phyloP scores from a whole-genome alignment of 2,797 vertebrate species.

The Sarcoramphus papa region DNA sequence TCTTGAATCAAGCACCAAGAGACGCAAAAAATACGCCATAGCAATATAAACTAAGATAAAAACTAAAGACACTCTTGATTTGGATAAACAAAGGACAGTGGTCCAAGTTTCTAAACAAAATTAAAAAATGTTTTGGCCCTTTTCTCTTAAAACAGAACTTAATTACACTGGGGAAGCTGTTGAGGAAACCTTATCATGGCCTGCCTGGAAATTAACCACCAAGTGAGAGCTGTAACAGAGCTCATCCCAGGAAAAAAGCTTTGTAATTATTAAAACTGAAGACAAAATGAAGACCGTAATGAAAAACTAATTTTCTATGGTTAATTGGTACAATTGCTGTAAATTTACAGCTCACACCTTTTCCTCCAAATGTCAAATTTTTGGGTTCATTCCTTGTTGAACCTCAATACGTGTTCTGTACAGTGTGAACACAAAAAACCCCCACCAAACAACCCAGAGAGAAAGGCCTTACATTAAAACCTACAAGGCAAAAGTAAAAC shows the following conservation, averaged over 20 bases:
- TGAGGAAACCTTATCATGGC: background rate
- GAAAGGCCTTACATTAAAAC: background rate
- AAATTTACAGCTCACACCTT: background rate
- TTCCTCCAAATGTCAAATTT: background rate
- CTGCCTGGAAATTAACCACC: background rate
- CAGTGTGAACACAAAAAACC: background rate
- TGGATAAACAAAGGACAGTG: background rate
- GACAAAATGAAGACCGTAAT: background rate
- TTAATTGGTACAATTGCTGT: background rate
- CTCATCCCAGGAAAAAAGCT: background rate
- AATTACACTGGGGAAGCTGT: background rate
- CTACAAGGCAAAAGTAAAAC: background rate
- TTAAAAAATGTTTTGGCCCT: background rate
- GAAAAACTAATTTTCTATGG: background rate
- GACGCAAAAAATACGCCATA: background rate
- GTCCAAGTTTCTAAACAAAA: background rate
- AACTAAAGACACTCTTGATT: background rate
- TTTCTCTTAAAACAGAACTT: background rate
- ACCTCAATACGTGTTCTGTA: rapidly evolving
- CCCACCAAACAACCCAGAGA: background rate
- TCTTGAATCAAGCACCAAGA: background rate
- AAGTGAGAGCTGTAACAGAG: background rate
- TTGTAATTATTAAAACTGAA: background rate
- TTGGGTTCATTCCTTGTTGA: background rate
- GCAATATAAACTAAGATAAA: background rate